Evolutionary conservation across 2,888 invertebrate genomes (phyloP).

Genomic region (Thysanoteuthis rhombus): DNA sequence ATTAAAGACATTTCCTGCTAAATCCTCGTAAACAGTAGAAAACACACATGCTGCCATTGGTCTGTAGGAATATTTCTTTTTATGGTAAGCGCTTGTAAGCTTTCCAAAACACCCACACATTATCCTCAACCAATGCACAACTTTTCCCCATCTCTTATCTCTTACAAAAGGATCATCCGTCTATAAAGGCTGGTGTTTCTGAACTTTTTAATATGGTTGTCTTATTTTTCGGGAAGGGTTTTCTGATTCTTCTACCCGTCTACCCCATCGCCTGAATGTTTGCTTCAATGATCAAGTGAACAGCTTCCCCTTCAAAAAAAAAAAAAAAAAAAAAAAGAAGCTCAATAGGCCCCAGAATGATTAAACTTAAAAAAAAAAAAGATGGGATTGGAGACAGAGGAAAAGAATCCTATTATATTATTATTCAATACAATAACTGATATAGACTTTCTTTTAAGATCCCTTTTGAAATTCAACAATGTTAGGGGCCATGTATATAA

Average conservation of each 20-base stretch:
- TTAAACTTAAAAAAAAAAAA: background rate
- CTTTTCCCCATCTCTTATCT: background rate
- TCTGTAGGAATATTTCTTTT: background rate
- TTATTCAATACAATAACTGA: background rate
- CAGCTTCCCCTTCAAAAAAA: background rate
- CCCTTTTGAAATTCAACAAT: background rate
- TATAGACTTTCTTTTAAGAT: background rate
- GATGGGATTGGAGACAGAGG: background rate
- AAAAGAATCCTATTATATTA: background rate
- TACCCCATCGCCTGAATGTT: background rate
- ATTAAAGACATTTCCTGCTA: background rate
- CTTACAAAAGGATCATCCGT: background rate
- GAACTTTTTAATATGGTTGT: background rate
- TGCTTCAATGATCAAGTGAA: background rate
- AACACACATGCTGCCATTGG: background rate
- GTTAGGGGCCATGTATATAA: background rate
- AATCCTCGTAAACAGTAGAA: background rate
- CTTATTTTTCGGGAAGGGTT: background rate
- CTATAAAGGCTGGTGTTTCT: background rate
- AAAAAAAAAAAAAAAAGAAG: too few relatives aligned
- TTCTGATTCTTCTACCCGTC: background rate
- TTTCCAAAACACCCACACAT: background rate
- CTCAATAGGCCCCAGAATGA: background rate
- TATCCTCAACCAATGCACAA: background rate
- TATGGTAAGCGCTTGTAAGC: background rate